Evolutionary conservation across 2,888 invertebrate species (phyloP), one percentile per base, ranked within the genome.

Genomic region (Priocnemis perturbator): DNA sequence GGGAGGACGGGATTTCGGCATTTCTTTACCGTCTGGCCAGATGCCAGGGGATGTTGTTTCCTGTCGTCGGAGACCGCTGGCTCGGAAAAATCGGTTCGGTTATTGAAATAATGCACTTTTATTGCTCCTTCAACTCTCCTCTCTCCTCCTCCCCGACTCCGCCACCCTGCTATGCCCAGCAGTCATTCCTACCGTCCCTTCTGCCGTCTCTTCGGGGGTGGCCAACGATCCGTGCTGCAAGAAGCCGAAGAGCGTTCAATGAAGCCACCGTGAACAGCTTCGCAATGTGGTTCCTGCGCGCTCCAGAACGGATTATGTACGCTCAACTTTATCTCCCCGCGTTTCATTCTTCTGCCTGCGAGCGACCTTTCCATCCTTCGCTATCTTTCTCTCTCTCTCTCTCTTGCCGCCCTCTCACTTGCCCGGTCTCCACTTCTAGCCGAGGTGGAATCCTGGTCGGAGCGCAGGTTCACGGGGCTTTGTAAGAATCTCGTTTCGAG

Each of bases 81-180:
- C 84, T 82, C 78, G 85, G 85, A 87, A 87, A 83, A 87, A 87
- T 87, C 84, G 83, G 76, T 83, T 85, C 81, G 83, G 85, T 87
- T 87, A 87, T 87, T 87, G 87, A 87, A 87, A 87, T 87, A 86
- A 87, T 87, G 85, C 82, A 85, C 81, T 84, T 86, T 87, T 86
- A 86, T 87, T 85, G 81, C 81, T 83, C 74, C 67, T 79, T 71
- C 71, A 68, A 58, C 69, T 71, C 57, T 30, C 56, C 21, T 52
- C 60, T 44, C 48, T 15, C 47, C 21, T 26, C 44, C 44, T 30
- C 15, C 21, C 53, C 47, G n/a, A n/a, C 9, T 37, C 45, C 14
- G 44, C 17, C 26, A 3, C 3, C 26, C 26, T 7, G 26, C 26
- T 7, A 26, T 26, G 37, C 37, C 37, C 37, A 37, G 7, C 37